Evolutionary conservation across 2,888 invertebrate genomes (phyloP).

Genomic region (Molorchus minor): DNA sequence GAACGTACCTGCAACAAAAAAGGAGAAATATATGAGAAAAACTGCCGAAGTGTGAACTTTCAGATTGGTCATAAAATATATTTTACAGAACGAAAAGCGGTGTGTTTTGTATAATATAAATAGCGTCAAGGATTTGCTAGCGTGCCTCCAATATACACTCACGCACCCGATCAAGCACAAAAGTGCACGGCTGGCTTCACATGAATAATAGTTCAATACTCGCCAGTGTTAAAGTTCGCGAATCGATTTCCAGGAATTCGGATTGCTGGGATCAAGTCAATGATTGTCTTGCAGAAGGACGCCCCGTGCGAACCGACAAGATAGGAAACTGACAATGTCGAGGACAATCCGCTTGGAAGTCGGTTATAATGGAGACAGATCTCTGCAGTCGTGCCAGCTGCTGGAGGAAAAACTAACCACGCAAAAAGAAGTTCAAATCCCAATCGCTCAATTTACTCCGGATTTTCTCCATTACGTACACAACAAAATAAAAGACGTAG

Average conservation of each 20-base stretch:
- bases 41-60: slow-evolving; percentile 46
- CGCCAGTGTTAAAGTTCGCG: slow-evolving; percentile 54
- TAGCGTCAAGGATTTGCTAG: slow-evolving; percentile 30
- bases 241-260: slow-evolving; percentile 48
- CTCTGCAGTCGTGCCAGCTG: neutral
- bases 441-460: slow-evolving; percentile 12
- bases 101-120: slow-evolving; percentile 38
- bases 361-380: slow-evolving; percentile 13
- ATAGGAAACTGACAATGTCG: slow-evolving; percentile 14
- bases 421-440: neutral
- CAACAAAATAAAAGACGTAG: no score
- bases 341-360: slow-evolving; percentile 13
- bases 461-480: no score
- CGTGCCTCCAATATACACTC: slow-evolving; percentile 48
- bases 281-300: slow-evolving; percentile 6
- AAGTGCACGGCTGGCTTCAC: slow-evolving; percentile 60
- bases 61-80: slow-evolving; percentile 47
- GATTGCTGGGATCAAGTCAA: slow-evolving; percentile 24
- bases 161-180: slow-evolving; percentile 59
- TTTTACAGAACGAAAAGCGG: slow-evolving; percentile 44
- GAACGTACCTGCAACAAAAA: slow-evolving; percentile 46
- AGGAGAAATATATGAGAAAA: slow-evolving; percentile 46
- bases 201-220: slow-evolving; percentile 59
- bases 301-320: neutral
- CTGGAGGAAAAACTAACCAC: slow-evolving; percentile 1